Percentiles rank a stretch among this genome's conserved stretches.
These are phyloP conservation scores for Plodia interpunctella DNA, from an alignment of 1,140 invertebrate genomes.

Conservation along the genomic window DNA sequence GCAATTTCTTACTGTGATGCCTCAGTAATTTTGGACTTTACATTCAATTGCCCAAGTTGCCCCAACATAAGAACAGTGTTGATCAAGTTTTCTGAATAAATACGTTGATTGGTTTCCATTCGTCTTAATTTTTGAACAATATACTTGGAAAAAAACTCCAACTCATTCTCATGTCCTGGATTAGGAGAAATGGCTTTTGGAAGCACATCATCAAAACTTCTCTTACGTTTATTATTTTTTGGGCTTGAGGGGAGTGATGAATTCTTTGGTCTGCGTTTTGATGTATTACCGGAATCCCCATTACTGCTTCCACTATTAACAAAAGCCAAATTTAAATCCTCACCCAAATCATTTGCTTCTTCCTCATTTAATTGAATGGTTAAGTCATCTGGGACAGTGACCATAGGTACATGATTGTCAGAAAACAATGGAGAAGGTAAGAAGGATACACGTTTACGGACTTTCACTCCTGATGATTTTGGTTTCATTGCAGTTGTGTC, in stretches of 20 bases:
- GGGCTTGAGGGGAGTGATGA: conserved; percentile 40
- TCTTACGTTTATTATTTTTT: conserved; percentile 45
- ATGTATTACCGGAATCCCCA: conserved; percentile 15
- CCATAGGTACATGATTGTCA: conserved; percentile 68
- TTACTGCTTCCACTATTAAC: conserved; percentile 33
- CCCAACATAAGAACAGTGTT: conserved; percentile 70
- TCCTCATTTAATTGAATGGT: conserved; percentile 67
- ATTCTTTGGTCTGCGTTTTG: conserved; percentile 36
- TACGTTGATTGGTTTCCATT: conserved; percentile 71
- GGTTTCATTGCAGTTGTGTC: conserved; percentile 29
- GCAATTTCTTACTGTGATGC: conserved; percentile 34
- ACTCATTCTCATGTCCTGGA: conserved; percentile 58
- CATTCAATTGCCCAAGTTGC: conserved; percentile 60
- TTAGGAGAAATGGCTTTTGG: conserved; percentile 21
- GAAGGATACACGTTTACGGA: conserved; percentile 61
- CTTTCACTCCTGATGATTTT: conserved; percentile 47
- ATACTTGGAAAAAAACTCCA: conserved; percentile 72
- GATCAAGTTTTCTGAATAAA: conserved; percentile 71
- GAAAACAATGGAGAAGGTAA: conserved; percentile 60
- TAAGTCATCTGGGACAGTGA: conserved; percentile 67
- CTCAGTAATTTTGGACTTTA: conserved; percentile 62
- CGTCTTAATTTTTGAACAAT: conserved; percentile 65
- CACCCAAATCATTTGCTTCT: conserved; percentile 58
- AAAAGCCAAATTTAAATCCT: conserved; percentile 53
- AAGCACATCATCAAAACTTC: conserved; percentile 34